These are phyloP conservation scores for Zaprionus taronus DNA, from an alignment of 1,140 invertebrate genomes.

Conservation along the genomic window DNA sequence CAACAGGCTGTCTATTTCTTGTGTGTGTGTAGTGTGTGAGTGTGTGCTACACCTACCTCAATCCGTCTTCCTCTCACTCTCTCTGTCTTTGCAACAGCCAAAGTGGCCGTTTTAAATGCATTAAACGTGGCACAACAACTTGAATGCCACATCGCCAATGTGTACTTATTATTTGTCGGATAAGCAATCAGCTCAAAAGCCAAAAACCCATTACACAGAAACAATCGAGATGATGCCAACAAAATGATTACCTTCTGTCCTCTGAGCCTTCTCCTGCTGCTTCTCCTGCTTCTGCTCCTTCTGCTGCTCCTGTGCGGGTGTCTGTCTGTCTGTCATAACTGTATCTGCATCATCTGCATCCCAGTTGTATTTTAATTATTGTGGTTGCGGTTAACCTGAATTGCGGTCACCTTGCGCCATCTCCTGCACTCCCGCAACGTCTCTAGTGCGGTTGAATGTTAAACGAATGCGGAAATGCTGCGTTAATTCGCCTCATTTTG, in stretches of 20 bases:
- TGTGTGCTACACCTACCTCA: constrained; percentile 6
- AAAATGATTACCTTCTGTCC: background rate
- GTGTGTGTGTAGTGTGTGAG: background rate
- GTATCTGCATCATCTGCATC: background rate
- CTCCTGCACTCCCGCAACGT: background rate
- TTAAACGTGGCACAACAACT: constrained; percentile 55
- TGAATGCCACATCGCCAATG: constrained; percentile 22
- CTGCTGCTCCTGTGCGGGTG: background rate
- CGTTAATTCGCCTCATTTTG: background rate
- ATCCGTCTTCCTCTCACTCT: background rate
- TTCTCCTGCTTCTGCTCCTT: no score
- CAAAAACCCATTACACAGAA: constrained; percentile 6
- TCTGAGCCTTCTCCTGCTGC: no score
- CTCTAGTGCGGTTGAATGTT: background rate
- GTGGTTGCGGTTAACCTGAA: constrained; percentile 12
- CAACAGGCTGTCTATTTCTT: constrained; percentile 59
- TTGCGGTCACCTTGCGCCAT: background rate
- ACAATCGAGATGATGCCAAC: background rate
- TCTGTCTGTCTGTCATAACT: background rate
- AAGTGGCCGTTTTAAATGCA: constrained; percentile 74
- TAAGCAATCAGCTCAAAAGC: constrained; percentile 10
- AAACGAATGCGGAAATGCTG: background rate
- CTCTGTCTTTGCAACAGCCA: constrained; percentile 29
- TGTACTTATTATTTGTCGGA: constrained; percentile 10
- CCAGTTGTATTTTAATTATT: constrained; percentile 16